These are phyloP conservation scores for Tenodera sinensis DNA, from an alignment of 2,888 invertebrate genomes.

Conservation along the genomic window DNA sequence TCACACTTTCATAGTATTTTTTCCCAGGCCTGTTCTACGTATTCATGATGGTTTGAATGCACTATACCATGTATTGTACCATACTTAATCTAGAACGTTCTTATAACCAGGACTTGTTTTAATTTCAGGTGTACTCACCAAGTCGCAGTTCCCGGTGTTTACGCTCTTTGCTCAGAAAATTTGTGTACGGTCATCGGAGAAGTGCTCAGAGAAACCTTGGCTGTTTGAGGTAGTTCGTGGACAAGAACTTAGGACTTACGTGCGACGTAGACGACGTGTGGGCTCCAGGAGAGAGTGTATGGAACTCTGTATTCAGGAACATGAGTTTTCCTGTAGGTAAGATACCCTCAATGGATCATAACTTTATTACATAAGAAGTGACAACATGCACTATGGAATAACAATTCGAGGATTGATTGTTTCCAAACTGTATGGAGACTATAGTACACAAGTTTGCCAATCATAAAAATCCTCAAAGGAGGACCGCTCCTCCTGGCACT, in stretches of 20 bases:
- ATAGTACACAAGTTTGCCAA: no score
- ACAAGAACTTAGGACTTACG: conserved; percentile 37
- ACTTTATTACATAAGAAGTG: background rate
- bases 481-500: no score
- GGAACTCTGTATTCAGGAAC: conserved; percentile 43
- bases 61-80: no score
- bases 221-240: conserved; percentile 43
- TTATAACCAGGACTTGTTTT: background rate
- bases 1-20: no score
- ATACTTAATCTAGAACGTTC: background rate
- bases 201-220: conserved; percentile 42
- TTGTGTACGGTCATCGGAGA: conserved; percentile 38
- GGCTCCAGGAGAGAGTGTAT: conserved; percentile 41
- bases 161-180: conserved; percentile 42
- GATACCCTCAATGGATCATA: background rate
- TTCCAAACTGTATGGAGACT: no score
- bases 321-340: conserved; percentile 44
- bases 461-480: no score
- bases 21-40: no score
- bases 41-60: no score
- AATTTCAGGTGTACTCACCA: conserved; percentile 39
- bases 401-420: no score
- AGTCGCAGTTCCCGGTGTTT: conserved; percentile 44
- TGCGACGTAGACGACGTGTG: conserved; percentile 35
- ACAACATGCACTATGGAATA: background rate